Percentiles rank a stretch among this genome's conserved stretches.
phyloP scores from a whole-genome alignment of 2,113 vertebrate genomes.

The Laticauda laticaudata region DNA sequence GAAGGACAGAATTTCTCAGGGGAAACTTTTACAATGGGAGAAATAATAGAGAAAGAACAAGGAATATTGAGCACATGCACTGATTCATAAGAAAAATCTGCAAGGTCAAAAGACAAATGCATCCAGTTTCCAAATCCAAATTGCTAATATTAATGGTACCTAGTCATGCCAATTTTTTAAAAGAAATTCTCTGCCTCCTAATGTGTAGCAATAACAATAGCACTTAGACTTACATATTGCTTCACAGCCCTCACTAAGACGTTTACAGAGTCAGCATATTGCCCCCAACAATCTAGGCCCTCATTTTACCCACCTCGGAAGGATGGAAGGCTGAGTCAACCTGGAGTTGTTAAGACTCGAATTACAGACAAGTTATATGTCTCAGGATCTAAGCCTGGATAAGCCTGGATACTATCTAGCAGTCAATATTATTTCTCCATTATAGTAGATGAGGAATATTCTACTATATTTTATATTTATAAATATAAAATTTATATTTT shows the following conservation, averaged over 20 bases:
- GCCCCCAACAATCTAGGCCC: no score
- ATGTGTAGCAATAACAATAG: neutral
- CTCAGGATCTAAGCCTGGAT: neutral
- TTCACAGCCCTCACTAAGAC: no score
- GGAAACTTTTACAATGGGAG: neutral
- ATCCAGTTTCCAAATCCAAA: neutral
- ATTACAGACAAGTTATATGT: neutral
- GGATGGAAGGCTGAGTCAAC: no score
- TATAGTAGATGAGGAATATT: no score
- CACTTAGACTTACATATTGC: no score
- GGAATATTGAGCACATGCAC: neutral
- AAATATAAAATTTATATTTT: neutral
- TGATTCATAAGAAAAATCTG: neutral
- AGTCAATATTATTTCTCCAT: neutral
- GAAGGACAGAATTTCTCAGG: neutral
- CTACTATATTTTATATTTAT: no score
- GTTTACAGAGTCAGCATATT: no score
- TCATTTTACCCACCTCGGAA: no score
- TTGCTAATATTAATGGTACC: neutral
- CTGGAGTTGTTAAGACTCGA: no score
- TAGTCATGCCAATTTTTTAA: neutral
- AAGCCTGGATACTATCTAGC: neutral
- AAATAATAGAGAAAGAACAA: neutral
- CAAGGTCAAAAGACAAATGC: neutral
- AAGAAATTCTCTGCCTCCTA: neutral